A percentile compares a stretch with the other conserved stretches of the same genome.
Evolutionary conservation across 1,140 invertebrate species (phyloP).

Genomic region (Chironomus striatipennis): DNA sequence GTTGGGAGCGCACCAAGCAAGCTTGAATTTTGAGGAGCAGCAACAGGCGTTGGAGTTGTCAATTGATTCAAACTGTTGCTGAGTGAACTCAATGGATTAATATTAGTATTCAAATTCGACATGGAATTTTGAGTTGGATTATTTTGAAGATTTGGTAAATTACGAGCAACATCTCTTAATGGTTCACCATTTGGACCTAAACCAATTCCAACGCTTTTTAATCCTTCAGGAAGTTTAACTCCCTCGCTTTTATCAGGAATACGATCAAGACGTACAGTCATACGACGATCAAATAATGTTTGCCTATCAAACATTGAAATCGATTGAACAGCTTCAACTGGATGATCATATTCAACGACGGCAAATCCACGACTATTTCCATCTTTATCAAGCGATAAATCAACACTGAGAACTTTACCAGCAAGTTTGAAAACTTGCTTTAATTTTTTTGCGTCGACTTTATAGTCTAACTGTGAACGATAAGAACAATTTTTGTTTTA

Average conservation of each 20-base stretch:
- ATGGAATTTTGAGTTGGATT: slow-evolving; percentile 33
- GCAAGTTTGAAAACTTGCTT: slow-evolving; percentile 94
- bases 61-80: slow-evolving; percentile 32
- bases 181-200: slow-evolving; percentile 83
- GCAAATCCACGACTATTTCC: slow-evolving; percentile 96
- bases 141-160: slow-evolving; percentile 52
- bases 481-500: slow-evolving; percentile 9
- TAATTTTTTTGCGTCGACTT: slow-evolving; percentile 91
- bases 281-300: slow-evolving; percentile 80
- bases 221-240: slow-evolving; percentile 74
- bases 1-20: slow-evolving; percentile 31
- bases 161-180: slow-evolving; percentile 73
- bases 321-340: slow-evolving; percentile 95
- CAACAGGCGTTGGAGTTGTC: slow-evolving; percentile 39
- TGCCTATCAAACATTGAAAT: slow-evolving; percentile 98
- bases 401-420: slow-evolving; percentile 83
- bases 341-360: slow-evolving; percentile 93
- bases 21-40: slow-evolving; percentile 32
- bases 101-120: slow-evolving; percentile 35
- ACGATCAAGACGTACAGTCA: slow-evolving; percentile 89
- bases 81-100: slow-evolving; percentile 25
- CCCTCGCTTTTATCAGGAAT: slow-evolving; percentile 47
- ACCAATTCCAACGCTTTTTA: slow-evolving; percentile 85
- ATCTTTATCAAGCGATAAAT: slow-evolving; percentile 87
- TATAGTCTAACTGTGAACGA: slow-evolving; percentile 79